phyloP scores from a whole-genome alignment of 2,797 vertebrate genomes.

The Microcaecilia unicolor region DNA sequence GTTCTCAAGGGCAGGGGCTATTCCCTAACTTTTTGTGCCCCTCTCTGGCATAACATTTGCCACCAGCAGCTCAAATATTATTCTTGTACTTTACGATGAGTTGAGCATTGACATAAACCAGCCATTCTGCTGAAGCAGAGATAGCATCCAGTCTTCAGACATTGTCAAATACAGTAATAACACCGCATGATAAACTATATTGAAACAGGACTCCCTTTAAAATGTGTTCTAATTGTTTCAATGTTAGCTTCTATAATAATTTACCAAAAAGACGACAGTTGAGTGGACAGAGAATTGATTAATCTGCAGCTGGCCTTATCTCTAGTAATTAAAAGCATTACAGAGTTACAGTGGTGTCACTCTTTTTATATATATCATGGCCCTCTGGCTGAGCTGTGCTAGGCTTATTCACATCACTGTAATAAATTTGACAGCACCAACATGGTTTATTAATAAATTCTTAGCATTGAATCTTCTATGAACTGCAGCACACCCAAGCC shows the following conservation, averaged over 20 bases:
- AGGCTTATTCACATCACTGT: not conserved
- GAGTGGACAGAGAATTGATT: too few species aligned
- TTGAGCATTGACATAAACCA: constrained; percentile 53
- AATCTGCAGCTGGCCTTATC: not conserved
- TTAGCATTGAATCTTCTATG: rapidly evolving
- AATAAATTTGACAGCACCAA: not conserved
- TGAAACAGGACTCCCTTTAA: constrained; percentile 16
- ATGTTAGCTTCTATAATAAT: constrained; percentile 23
- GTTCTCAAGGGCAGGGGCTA: too few species aligned
- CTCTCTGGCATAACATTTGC: too few species aligned
- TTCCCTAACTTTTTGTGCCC: too few species aligned
- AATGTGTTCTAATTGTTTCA: constrained; percentile 6
- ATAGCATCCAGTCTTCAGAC: constrained; percentile 19
- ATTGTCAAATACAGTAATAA: constrained; percentile 5
- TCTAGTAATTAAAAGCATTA: constrained; percentile 5
- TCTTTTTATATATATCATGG: not conserved
- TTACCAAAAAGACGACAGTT: constrained; percentile 2
- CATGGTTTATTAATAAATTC: not conserved
- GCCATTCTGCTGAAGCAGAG: constrained; percentile 19
- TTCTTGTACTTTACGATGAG: too few species aligned
- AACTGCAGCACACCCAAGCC: not conserved
- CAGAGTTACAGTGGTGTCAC: constrained; percentile 3
- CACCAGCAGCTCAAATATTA: too few species aligned
- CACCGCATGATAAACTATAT: constrained; percentile 12
- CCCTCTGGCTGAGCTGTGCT: not conserved